Evolutionary conservation across 2,113 vertebrate species (phyloP).

Genomic region (Plestiodon gilberti): DNA sequence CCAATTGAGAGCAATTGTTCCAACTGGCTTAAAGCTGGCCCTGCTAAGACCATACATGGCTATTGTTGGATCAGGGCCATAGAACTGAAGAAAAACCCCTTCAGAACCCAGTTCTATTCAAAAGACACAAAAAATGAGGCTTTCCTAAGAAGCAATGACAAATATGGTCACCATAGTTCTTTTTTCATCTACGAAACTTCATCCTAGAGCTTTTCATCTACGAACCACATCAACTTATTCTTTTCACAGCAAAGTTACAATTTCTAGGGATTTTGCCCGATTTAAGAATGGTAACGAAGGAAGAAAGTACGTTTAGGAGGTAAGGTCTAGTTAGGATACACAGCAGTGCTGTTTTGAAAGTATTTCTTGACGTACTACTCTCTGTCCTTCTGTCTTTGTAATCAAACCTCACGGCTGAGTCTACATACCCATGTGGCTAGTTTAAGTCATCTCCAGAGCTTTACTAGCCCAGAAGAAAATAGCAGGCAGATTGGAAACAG

Average conservation of each 20-base stretch:
- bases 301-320: neutral
- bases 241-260: neutral
- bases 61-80: neutral
- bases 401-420: slow-evolving; percentile 25
- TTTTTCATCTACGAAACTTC: no score
- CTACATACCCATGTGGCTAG: slow-evolving; percentile 65
- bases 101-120: neutral
- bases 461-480: slow-evolving; percentile 79
- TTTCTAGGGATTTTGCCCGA: neutral
- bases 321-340: neutral
- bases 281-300: neutral
- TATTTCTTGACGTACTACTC: neutral
- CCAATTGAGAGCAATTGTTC: no score
- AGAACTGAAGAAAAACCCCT: neutral
- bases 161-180: no score
- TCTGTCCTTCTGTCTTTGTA: slow-evolving; percentile 42
- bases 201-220: neutral
- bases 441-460: slow-evolving; percentile 67
- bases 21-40: no score
- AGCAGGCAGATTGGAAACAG: slow-evolving; percentile 76
- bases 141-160: slow-evolving; percentile 4
- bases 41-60: no score
- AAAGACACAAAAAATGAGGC: neutral
- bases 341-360: neutral
- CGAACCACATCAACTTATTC: neutral